A percentile compares a stretch with the other conserved stretches of the same genome.
Evolutionary conservation across 2,797 vertebrate species (phyloP).

Genomic region (Spinus pinus): DNA sequence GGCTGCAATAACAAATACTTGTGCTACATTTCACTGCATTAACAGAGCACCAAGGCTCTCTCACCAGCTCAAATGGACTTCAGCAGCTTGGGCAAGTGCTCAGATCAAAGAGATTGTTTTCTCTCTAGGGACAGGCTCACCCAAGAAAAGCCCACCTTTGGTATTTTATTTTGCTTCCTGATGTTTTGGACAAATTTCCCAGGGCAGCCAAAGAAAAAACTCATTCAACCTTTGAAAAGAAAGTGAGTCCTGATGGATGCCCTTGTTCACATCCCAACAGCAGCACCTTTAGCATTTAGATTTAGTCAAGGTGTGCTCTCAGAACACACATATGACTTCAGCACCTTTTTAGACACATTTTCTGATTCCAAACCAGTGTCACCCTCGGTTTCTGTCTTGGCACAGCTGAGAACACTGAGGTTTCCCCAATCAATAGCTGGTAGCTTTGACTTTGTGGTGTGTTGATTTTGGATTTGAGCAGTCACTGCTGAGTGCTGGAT

Average conservation of each 20-base stretch:
- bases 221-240: not conserved
- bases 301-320: not conserved
- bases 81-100: not conserved
- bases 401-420: not conserved
- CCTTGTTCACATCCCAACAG: not conserved
- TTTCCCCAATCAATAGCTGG: not conserved
- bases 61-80: not conserved
- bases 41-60: not conserved
- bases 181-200: not conserved
- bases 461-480: conserved; percentile 21
- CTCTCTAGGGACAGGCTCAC: not conserved
- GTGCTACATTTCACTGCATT: not conserved
- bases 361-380: not conserved
- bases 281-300: not conserved
- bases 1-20: not conserved
- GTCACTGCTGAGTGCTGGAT: not conserved
- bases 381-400: not conserved
- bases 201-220: not conserved
- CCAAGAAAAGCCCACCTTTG: not conserved
- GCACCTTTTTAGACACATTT: not conserved
- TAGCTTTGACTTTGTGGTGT: not conserved
- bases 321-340: rapidly evolving
- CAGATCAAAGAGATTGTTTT: not conserved
- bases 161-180: not conserved
- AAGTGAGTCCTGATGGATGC: not conserved